Evolutionary conservation across 2,113 vertebrate genomes (phyloP).

Genomic region (Dasypus novemcinctus): DNA sequence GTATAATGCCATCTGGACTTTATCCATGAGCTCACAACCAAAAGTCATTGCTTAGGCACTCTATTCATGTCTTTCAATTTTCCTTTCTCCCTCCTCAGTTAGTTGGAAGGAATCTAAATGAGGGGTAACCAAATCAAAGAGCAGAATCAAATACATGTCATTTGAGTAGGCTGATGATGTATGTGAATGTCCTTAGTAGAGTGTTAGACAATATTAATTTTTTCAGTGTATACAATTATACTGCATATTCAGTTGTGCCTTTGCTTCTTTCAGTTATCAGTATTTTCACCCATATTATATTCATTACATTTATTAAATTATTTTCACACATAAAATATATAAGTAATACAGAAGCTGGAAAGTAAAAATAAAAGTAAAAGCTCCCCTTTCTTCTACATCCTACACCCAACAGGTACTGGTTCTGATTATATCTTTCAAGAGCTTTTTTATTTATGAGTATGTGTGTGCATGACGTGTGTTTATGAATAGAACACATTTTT

Average conservation of each 20-base stretch:
- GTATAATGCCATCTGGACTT: not conserved
- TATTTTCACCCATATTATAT: not conserved
- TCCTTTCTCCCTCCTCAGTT: not conserved
- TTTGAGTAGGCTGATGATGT: not conserved
- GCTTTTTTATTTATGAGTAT: not conserved
- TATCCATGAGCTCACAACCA: not conserved
- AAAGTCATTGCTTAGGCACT: too few species aligned
- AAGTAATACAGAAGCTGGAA: not conserved
- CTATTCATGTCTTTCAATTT: not conserved
- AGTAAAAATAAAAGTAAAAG: not conserved
- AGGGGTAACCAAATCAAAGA: not conserved
- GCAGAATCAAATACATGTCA: not conserved
- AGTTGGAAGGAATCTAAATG: not conserved
- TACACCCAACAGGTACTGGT: not conserved
- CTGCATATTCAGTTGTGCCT: not conserved
- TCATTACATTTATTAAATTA: not conserved
- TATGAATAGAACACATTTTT: not conserved
- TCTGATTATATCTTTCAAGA: not conserved
- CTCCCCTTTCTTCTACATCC: not conserved
- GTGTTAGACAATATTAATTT: not conserved
- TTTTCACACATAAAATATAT: slow-evolving; percentile 11
- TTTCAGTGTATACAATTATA: not conserved
- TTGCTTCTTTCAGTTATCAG: not conserved
- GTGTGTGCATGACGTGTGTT: not conserved
- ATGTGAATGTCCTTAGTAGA: rapidly evolving